These are phyloP conservation scores for Helicorthomorpha holstii DNA, from an alignment of 1,140 invertebrate species.

Conservation along the genomic window DNA sequence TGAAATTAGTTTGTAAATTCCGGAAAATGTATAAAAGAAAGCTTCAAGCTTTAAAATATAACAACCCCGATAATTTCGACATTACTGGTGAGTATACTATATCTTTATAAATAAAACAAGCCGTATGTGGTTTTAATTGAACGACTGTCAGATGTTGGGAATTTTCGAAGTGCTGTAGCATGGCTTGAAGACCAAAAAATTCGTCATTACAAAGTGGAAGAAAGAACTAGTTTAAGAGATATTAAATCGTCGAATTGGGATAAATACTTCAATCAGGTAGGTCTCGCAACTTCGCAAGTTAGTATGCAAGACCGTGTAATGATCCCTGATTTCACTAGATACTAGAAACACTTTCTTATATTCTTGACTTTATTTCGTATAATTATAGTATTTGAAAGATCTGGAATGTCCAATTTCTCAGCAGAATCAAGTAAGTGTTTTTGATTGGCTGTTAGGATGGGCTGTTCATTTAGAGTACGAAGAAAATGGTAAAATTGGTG, in stretches of 20 bases:
- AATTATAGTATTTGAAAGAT: slow-evolving; percentile 50
- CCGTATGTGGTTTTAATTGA: too few relatives aligned
- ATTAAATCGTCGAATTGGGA: slow-evolving; percentile 47
- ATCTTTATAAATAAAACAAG: too few relatives aligned
- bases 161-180: slow-evolving; percentile 57
- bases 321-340: too few relatives aligned
- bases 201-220: slow-evolving; percentile 68
- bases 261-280: slow-evolving; percentile 37
- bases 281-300: not conserved
- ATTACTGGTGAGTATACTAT: too few relatives aligned
- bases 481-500: slow-evolving; percentile 46
- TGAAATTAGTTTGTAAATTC: too few relatives aligned
- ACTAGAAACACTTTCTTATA: not conserved
- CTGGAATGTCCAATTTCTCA: slow-evolving; percentile 40
- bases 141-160: slow-evolving; percentile 64
- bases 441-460: slow-evolving; percentile 73
- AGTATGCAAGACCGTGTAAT: too few relatives aligned
- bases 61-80: too few relatives aligned
- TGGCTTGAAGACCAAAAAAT: slow-evolving; percentile 95
- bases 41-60: too few relatives aligned
- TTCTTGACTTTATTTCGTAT: not conserved
- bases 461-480: slow-evolving; percentile 66
- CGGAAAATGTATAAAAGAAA: too few relatives aligned
- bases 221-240: slow-evolving; percentile 48
- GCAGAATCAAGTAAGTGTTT: slow-evolving; percentile 34